Base-by-base conservation (phyloP, 1,140 invertebrate species). In the Phenacoccus solenopsis region DNA sequence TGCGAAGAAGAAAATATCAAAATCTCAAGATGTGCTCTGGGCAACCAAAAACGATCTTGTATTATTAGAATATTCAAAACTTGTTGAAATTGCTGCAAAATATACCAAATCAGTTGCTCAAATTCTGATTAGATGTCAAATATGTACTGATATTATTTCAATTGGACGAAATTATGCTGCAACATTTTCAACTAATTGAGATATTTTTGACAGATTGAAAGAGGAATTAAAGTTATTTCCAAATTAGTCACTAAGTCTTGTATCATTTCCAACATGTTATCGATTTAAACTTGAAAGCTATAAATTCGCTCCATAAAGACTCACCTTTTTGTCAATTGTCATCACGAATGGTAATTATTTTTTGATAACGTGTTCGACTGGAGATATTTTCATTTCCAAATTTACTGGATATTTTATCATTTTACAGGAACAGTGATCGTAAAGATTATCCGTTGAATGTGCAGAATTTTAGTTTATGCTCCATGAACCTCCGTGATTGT, bases 41-140 rank as follows among this genome's bases (percentile, higher is more conserved):
- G 76, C 80, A 21, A 82, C 80, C 70, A 77, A 79, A 13, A 79
- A 81, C 4, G 87, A 89, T 70, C 86, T 85, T 0, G 80, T 78
- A 35, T 80, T 88, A 3, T 76, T 88, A 75, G 81, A 85, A 0
- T 87, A 91, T 73, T 81, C 84, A 1, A 83, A 83, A 71, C 73
- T 92, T 13, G 82, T 83, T 72, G 75, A 76, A 10, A 83, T 92
- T 67, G 86, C 86, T 21, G 78, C 84, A n/a, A 88, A 87, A 75
- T 84, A 90, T 75, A 80, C 81, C 1, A 90, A 89, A 75, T 84
- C 82, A 27, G 72, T 85, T 1, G 89, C 89, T 10, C 90, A 92
- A 76, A 80, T 92, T 64, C 81, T 85, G 27, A 78, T 91, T 64
- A 81, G 85, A 68, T 90, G 85, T 76, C 84, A 73, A 30, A 73